Base-by-base conservation (phyloP, 2,113 vertebrate species). In the Megaceryle maxima region DNA sequence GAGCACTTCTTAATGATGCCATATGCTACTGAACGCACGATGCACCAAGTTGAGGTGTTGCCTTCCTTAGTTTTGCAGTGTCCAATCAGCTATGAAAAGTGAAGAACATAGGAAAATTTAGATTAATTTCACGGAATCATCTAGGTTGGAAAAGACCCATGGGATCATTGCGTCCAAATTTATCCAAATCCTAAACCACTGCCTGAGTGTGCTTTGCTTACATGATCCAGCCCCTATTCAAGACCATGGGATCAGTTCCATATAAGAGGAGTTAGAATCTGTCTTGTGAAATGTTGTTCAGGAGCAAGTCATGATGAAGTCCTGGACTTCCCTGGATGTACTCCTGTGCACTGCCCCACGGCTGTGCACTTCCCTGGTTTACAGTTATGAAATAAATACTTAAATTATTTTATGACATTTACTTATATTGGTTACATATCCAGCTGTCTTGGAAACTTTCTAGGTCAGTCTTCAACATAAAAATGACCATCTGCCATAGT, bases 111-210 rank as follows among this genome's bases (percentile, higher is more conserved):
- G 12, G 15, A 44, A 43, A 56, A 10, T 55, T 80, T n/a, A 39
- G 21, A 29, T 15, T 6, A 29, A 35, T 68, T 37, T 37, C 37
- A 37, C 37, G 8, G 37, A 37, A 37, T 37, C 37, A 37, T 37
- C 37, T 37, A 37, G 37, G 37, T 37, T 8, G 37, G 37, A 37
- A 37, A 37, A 37, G 37, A 37, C 37, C 37, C 37, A 37, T 37
- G 37, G 37, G 37, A 37, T 37, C 37, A 37, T 37, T 8, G 37
- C 37, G 37, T 37, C 37, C 37, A 37, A 37, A 37, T 37, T 64
- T 25, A 55, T 46, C 10, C 19, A 44, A 35, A 68, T 44, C 44
- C 24, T 37, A 0, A 24, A 16, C 0, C 1, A 46, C 44, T 46
- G 44, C 0, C 1, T 19, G 33, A 18, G 11, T 22, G 29, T 43